Conservation (phyloP, 37 sponge, comb jelly and placozoan genomes). For the Axinella damicornis region DNA sequence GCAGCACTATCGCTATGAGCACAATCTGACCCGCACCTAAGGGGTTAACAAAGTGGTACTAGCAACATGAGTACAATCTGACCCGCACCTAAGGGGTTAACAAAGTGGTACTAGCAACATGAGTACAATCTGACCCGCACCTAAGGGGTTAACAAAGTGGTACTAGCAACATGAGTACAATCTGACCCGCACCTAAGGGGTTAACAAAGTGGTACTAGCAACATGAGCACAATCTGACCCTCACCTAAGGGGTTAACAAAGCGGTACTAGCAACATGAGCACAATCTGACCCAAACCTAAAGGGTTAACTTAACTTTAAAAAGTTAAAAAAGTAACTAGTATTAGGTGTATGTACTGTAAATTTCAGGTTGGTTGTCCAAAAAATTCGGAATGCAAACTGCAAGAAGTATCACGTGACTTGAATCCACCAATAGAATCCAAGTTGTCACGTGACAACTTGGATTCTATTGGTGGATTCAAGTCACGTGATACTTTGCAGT, state of each 20-base stretch:
- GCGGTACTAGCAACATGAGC: neutral
- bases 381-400: no score
- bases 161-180: neutral
- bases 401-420: no score
- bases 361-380: no score
- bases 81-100: neutral
- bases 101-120: conserved; percentile 2
- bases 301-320: no score
- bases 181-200: neutral
- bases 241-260: conserved; percentile 9
- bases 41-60: neutral
- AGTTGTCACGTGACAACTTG: no score
- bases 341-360: no score
- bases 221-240: neutral
- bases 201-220: conserved; percentile 1
- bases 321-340: no score
- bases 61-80: neutral
- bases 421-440: no score
- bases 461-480: no score
- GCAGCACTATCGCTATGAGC: conserved; percentile 6
- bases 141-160: neutral
- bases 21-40: conserved; percentile 41
- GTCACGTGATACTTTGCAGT: no score
- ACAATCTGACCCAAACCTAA: neutral
- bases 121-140: neutral